Percentiles rank a stretch among this genome's conserved stretches.
phyloP scores from a whole-genome alignment of 2,113 vertebrate genomes.

The Rostratula benghalensis region DNA sequence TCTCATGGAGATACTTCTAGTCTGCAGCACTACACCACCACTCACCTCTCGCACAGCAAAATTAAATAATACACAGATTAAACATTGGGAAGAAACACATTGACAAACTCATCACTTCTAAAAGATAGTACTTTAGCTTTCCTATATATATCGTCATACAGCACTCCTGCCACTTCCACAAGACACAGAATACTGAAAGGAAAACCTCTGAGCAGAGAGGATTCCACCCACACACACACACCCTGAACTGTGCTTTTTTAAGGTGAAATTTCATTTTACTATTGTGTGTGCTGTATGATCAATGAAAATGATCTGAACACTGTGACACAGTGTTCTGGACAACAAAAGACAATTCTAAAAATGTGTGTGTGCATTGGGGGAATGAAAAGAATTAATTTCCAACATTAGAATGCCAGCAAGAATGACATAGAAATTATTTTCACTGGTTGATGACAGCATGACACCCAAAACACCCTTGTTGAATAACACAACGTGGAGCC shows the following conservation, averaged over 20 bases:
- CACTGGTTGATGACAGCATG: not conserved
- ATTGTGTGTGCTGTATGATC: not conserved
- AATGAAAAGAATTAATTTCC: not conserved
- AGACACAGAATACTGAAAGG: not conserved
- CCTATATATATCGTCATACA: fast-evolving
- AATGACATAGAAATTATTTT: not conserved
- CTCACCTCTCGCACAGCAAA: not conserved
- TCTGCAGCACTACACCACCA: not conserved
- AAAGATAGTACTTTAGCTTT: not conserved
- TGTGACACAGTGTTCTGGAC: not conserved
- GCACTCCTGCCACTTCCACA: not conserved
- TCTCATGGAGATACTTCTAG: not conserved
- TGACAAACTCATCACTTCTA: not conserved
- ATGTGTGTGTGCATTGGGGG: too few species aligned
- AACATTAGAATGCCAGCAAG: not conserved
- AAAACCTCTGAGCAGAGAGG: not conserved
- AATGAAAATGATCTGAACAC: not conserved
- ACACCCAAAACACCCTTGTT: not conserved
- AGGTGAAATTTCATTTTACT: not conserved
- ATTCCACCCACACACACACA: not conserved
- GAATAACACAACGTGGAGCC: not conserved
- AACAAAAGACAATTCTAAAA: not conserved
- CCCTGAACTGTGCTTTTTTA: not conserved
- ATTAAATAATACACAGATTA: not conserved
- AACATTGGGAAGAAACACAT: not conserved